Percentiles rank a stretch among this genome's conserved stretches.
phyloP scores from a whole-genome alignment of 2,888 invertebrate species.

The Horisme vitalbata region DNA sequence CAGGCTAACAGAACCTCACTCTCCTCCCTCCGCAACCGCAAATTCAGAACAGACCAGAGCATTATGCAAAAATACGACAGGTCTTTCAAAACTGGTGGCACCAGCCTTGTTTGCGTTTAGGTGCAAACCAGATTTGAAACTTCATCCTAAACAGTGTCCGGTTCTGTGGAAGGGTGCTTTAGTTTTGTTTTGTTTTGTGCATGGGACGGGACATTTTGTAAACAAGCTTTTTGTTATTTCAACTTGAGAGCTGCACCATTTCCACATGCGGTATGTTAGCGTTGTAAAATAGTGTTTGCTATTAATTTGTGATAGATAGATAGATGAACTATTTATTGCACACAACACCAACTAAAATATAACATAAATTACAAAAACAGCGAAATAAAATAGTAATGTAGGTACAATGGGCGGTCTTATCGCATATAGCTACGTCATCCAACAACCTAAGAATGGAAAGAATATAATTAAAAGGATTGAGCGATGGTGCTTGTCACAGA shows the following conservation, averaged over 20 bases:
- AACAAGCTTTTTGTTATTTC: conserved; percentile 32
- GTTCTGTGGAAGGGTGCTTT: conserved; percentile 23
- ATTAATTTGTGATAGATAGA: conserved; percentile 3
- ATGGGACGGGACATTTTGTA: conserved; percentile 19
- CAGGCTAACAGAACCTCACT: conserved; percentile 43
- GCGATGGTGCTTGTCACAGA: too few species aligned
- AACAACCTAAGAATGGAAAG: too few species aligned
- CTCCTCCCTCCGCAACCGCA: conserved; percentile 8
- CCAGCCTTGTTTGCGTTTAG: conserved; percentile 63
- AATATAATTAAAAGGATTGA: too few species aligned
- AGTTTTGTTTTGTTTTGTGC: conserved; percentile 38
- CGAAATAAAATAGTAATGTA: too few species aligned
- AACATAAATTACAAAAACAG: too few species aligned
- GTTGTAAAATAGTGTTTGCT: conserved; percentile 3
- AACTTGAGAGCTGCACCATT: conserved; percentile 2
- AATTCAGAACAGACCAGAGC: conserved; percentile 19
- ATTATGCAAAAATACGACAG: conserved; percentile 36
- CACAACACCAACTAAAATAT: too few species aligned
- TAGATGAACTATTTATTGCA: too few species aligned
- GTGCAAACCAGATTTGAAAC: conserved; percentile 70
- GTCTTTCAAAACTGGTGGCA: conserved; percentile 41
- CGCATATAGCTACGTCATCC: too few species aligned
- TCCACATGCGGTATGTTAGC: neutral
- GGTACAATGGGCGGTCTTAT: too few species aligned
- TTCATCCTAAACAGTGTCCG: conserved; percentile 62